A percentile compares a stretch with the other conserved stretches of the same genome.
Evolutionary conservation across 2,888 invertebrate species (phyloP).

Genomic region (Eupithecia inturbata): DNA sequence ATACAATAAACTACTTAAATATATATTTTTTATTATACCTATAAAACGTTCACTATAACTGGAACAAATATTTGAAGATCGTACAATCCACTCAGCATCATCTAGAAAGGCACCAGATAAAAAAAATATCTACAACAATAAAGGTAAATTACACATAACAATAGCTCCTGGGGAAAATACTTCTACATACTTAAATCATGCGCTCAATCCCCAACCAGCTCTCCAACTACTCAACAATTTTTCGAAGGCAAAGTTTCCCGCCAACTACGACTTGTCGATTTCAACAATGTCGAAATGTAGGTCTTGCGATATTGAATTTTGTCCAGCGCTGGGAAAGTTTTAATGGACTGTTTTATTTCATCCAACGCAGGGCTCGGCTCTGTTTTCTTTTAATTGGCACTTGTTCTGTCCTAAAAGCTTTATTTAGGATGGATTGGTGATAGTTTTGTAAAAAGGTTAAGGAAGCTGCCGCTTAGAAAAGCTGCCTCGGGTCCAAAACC

Average conservation of each 20-base stretch:
- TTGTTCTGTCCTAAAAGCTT: not conserved
- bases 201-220: not conserved
- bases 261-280: slow-evolving; percentile 32
- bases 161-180: too few species aligned
- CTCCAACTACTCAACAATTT: slow-evolving; percentile 35
- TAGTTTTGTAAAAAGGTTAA: not conserved
- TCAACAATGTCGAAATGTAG: slow-evolving; percentile 42
- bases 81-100: too few species aligned
- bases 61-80: too few species aligned
- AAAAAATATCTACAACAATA: too few species aligned
- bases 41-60: too few species aligned
- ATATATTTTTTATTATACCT: too few species aligned
- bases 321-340: slow-evolving; percentile 40
- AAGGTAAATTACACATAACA: too few species aligned
- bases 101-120: too few species aligned
- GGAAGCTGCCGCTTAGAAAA: too few species aligned
- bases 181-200: not conserved
- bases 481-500: too few species aligned
- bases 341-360: slow-evolving; percentile 37
- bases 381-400: slow-evolving; percentile 20
- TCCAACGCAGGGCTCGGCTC: slow-evolving; percentile 20
- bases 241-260: slow-evolving; percentile 39
- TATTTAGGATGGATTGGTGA: not conserved
- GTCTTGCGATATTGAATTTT: slow-evolving; percentile 40
- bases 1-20: too few species aligned